Conservation (phyloP, 2,797 vertebrate species). For the Lophius americanus region DNA sequence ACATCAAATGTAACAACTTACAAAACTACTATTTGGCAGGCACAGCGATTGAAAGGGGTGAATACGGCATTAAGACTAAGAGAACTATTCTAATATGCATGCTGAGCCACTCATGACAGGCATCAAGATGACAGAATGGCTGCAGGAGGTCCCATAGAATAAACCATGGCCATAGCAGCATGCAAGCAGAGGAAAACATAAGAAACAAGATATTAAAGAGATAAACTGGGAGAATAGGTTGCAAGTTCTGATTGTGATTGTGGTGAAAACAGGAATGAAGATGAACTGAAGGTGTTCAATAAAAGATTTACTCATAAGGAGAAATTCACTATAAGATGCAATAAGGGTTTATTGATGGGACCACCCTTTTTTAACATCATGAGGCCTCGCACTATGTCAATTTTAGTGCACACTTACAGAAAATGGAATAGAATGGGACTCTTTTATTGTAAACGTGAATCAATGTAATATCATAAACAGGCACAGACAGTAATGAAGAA, state of each 20-base stretch:
- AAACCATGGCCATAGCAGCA: constrained; percentile 57
- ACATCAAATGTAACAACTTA: constrained; percentile 57
- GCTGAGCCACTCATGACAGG: constrained; percentile 60
- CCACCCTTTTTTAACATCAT: constrained; percentile 11
- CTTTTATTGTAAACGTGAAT: constrained; percentile 10
- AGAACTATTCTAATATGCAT: constrained; percentile 60
- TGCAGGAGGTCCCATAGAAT: constrained; percentile 53
- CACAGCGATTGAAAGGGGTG: constrained; percentile 39
- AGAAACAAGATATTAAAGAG: constrained; percentile 46
- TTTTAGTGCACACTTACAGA: not conserved
- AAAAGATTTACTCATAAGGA: not conserved
- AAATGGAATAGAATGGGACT: constrained; percentile 6
- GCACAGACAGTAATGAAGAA: constrained; percentile 1
- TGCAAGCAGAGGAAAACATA: constrained; percentile 64
- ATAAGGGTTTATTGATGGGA: not conserved
- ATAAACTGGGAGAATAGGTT: constrained; percentile 44
- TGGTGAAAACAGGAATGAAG: constrained; percentile 19
- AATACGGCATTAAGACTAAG: constrained; percentile 55
- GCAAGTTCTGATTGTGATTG: constrained; percentile 16
- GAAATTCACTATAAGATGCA: not conserved
- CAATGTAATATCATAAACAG: constrained; percentile 2
- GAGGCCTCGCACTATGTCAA: constrained; percentile 7
- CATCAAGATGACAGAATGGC: constrained; percentile 52
- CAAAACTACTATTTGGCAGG: constrained; percentile 61
- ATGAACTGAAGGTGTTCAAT: constrained; percentile 1